Evolutionary conservation across 2,888 invertebrate species (phyloP), one percentile per base, ranked within the genome.

Genomic region (Cephus spinipes): DNA sequence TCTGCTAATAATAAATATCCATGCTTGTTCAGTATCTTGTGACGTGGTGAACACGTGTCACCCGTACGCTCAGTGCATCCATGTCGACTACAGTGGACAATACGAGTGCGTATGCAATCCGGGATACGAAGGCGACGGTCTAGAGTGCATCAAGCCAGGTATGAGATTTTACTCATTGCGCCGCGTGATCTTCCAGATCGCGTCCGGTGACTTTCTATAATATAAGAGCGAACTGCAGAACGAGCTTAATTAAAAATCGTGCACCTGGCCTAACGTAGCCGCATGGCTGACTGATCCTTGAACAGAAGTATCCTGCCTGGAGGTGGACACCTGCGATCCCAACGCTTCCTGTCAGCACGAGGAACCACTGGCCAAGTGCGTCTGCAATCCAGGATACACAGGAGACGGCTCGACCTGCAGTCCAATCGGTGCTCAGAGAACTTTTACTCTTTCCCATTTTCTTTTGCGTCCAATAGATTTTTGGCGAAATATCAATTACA

Each of bases 101-200:
- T 94, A 94, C 85, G 92, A 92, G 78, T 98, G 98, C 88, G 94
- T 94, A 73, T 98, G 98, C 89, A 95, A 95, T 79, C 93, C 94
- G n/a, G 97, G 97, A 4, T 98, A 94, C 92, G 94, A 95, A 87
- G 98, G 98, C 33, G 96, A 98, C 90, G 98, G 97, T 12, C 94
- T 93, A 81, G 94, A 93, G 84, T 98, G 98, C 89, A 93, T 92
- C 2, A 94, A 94, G 84, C 92, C 89, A 87, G 93, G 93, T 93
- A 90, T 80, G 87, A 84, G 75, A 31, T 33, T 40, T 33, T 40
- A 79, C 79, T 80, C 75, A 76, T 79, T 77, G 79, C 73, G 11
- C 23, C 55, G 55, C 55, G 23, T 2, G 55, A 55, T 76, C 33
- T 9, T 23, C 9, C 55, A 55, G 55, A 55, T 55, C 55, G 23